Conservation (phyloP, 2,797 vertebrate genomes). For the Sebastes iracundus region DNA sequence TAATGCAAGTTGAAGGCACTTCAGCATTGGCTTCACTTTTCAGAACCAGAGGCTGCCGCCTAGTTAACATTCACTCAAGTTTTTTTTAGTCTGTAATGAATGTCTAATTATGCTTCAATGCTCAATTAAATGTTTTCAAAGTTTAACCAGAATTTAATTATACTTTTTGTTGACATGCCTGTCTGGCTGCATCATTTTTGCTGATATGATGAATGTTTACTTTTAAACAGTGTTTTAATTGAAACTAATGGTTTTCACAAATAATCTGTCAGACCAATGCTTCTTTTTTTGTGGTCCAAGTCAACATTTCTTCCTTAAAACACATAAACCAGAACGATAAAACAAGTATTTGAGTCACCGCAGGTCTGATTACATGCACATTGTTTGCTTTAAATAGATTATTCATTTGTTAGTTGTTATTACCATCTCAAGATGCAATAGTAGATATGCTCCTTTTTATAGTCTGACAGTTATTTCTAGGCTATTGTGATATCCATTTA, state of each 20-base stretch:
- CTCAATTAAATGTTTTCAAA: background rate
- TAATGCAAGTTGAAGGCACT: no score
- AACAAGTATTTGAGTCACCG: background rate
- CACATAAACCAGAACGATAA: background rate
- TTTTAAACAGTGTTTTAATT: background rate
- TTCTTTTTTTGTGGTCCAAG: background rate
- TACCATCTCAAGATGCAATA: background rate
- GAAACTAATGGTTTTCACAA: background rate
- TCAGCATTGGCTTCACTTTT: no score
- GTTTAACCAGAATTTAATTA: background rate
- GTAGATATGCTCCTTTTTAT: constrained; percentile 22
- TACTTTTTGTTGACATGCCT: background rate
- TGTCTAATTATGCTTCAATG: background rate
- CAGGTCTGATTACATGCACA: background rate
- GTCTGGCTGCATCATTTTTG: background rate
- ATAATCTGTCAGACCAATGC: background rate
- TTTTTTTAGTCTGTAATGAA: background rate
- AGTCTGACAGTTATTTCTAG: constrained; percentile 40
- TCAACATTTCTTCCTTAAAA: constrained; percentile 1
- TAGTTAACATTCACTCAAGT: background rate
- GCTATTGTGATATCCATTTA: constrained; percentile 35
- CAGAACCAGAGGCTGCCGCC: no score
- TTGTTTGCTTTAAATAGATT: background rate
- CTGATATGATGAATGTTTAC: background rate
- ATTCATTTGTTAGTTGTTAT: background rate